Evolutionary conservation across 2,797 vertebrate genomes (phyloP), one percentile per base, ranked within the genome.

Genomic region (Heteromormyrus szaboi): DNA sequence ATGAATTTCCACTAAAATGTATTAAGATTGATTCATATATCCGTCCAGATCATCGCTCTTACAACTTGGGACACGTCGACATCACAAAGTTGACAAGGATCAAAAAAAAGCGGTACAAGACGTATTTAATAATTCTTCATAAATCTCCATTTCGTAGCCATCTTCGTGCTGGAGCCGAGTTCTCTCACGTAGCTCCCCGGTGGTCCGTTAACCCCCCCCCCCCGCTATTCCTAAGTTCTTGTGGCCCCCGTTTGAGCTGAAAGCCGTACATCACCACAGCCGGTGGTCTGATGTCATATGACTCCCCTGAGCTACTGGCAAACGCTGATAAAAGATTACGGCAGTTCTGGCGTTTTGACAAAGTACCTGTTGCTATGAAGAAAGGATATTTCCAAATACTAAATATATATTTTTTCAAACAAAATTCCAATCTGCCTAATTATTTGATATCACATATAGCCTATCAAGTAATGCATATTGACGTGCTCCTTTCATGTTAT

Each of bases 21-120:
- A 93, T 94, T 93, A 95, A 95, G 90, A 95, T 96, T 95, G 91
- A 93, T 95, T 94, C 25, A 95, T 94, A 92, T 0, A 2, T 91
- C 90, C 89, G 41, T 56, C 9, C 92, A 93, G 91, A 94, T 94
- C 92, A 93, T 90, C 81, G 54, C 76, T 92, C 91, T 92, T 92
- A 89, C 90, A 91, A 92, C 94, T 91, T 92, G 29, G 90, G 92
- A 94, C 92, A 92, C 93, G 94, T 90, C 93, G 94, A 95, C 92
- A 93, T 87, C 0, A 88, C 85, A 65, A 91, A 93, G 91, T 93
- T 90, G 90, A 91, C 89, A 51, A 89, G 89, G 91, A 94, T 94
- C 90, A 93, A 93, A 92, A 91, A 91, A 46, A 37, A 46, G 56
- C 85, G 50, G 89, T 65, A 88, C 91, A 92, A 93, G 90, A 87